A percentile compares a stretch with the other conserved stretches of the same genome.
Conservation (phyloP, 2,888 invertebrate species). For the Oscheius sp. region DNA sequence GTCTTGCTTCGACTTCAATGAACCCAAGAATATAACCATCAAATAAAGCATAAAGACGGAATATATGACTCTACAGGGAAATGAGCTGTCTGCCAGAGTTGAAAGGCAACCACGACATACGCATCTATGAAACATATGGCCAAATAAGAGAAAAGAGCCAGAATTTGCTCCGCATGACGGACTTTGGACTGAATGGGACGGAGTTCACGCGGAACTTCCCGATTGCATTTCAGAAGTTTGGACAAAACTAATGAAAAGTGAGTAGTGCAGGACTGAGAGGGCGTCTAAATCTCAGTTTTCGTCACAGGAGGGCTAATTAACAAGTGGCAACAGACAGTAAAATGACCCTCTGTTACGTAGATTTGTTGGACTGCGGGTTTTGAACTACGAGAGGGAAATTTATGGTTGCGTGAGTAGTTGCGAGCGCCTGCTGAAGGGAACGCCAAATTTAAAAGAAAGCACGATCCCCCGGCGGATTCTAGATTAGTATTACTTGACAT, state of each 20-base stretch:
- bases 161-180: slow-evolving; percentile 3
- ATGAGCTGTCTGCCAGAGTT: slow-evolving; percentile 8
- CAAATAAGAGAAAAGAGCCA: slow-evolving; percentile 4
- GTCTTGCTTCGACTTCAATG: too few relatives aligned
- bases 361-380: neutral
- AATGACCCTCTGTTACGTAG: neutral
- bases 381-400: neutral
- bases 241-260: neutral
- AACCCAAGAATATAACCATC: neutral
- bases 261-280: neutral
- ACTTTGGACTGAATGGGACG: neutral
- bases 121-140: slow-evolving; percentile 1
- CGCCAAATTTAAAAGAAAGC: too few relatives aligned
- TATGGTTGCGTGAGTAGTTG: neutral
- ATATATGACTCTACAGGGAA: slow-evolving; percentile 11
- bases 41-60: neutral
- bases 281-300: too few relatives aligned
- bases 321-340: neutral
- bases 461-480: too few relatives aligned
- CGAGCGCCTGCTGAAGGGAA: neutral
- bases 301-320: too few relatives aligned
- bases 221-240: neutral
- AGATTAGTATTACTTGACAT: too few relatives aligned
- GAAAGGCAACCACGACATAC: neutral
- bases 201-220: slow-evolving; percentile 5